These are phyloP conservation scores for Ceratothoa steindachneri DNA, from an alignment of 2,888 invertebrate genomes.

Conservation along the genomic window DNA sequence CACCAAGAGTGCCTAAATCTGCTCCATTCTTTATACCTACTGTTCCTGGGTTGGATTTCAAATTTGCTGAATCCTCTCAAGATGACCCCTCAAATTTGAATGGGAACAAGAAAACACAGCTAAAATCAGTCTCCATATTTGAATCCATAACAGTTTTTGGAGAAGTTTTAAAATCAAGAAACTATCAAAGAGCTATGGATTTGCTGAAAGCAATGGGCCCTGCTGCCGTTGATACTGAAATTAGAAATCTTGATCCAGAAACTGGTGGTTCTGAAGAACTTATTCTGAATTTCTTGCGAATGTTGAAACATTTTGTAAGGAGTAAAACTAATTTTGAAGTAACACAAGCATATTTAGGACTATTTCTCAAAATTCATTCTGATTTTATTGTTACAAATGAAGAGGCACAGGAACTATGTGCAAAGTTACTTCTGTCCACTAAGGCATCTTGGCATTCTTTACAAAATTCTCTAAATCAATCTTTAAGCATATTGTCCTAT, in stretches of 20 bases:
- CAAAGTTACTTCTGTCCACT: slow-evolving; percentile 9
- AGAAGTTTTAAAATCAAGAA: slow-evolving; percentile 32
- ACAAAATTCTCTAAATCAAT: slow-evolving; percentile 30
- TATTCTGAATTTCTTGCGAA: slow-evolving; percentile 72
- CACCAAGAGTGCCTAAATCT: slow-evolving; percentile 73
- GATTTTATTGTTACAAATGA: slow-evolving; percentile 27
- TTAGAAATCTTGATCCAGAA: slow-evolving; percentile 71
- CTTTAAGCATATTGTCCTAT: slow-evolving; percentile 39
- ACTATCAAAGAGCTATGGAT: slow-evolving; percentile 59
- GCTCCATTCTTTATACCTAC: slow-evolving; percentile 97
- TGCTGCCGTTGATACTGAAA: slow-evolving; percentile 79
- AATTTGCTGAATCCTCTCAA: slow-evolving; percentile 64
- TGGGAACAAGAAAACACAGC: slow-evolving; percentile 22
- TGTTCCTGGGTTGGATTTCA: slow-evolving; percentile 71
- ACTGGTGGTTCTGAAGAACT: slow-evolving; percentile 66
- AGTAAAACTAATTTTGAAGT: slow-evolving; percentile 81
- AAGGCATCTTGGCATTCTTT: slow-evolving; percentile 30
- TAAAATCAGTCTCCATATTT: slow-evolving; percentile 21
- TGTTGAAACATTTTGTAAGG: slow-evolving; percentile 67
- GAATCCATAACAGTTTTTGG: slow-evolving; percentile 47
- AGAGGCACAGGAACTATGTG: slow-evolving; percentile 24
- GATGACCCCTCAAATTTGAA: slow-evolving; percentile 12
- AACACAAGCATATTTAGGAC: slow-evolving; percentile 78
- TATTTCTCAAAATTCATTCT: slow-evolving; percentile 75
- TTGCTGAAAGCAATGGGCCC: slow-evolving; percentile 70